Evolutionary conservation across 2,113 vertebrate genomes (phyloP).

Genomic region (Ochotona princeps): DNA sequence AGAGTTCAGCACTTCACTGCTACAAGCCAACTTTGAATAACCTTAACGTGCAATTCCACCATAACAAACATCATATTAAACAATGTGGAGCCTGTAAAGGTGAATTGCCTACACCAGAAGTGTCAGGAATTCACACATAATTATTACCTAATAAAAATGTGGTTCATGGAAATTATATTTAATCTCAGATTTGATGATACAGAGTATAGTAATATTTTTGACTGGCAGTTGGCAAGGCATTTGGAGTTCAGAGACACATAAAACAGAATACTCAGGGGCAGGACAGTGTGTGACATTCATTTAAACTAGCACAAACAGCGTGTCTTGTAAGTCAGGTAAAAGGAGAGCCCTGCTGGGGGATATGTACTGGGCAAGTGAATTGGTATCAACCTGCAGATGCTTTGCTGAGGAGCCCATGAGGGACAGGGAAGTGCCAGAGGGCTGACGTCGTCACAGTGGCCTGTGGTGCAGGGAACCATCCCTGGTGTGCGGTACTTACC

Average conservation of each 20-base stretch:
- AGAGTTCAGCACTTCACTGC: background rate
- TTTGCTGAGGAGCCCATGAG: background rate
- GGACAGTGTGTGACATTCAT: slow-evolving; percentile 9
- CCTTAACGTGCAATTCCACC: background rate
- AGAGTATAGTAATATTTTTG: background rate
- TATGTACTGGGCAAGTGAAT: background rate
- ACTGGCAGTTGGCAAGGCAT: background rate
- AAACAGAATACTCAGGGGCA: background rate
- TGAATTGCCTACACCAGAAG: background rate
- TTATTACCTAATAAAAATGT: slow-evolving; percentile 27
- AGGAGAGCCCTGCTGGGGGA: background rate
- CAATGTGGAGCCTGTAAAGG: background rate
- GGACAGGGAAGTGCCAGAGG: background rate
- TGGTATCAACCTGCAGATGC: background rate
- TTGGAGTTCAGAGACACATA: background rate
- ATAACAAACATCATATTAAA: slow-evolving; percentile 18
- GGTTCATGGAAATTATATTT: background rate
- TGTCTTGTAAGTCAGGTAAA: background rate
- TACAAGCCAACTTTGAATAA: background rate
- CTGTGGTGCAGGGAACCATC: background rate
- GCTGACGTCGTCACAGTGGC: background rate
- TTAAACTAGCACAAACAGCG: background rate
- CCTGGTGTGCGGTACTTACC: too few species aligned
- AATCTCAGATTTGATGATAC: background rate
- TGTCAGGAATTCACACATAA: background rate